phyloP scores from a whole-genome alignment of 2,888 invertebrate genomes.

The Hyposoter didymator region DNA sequence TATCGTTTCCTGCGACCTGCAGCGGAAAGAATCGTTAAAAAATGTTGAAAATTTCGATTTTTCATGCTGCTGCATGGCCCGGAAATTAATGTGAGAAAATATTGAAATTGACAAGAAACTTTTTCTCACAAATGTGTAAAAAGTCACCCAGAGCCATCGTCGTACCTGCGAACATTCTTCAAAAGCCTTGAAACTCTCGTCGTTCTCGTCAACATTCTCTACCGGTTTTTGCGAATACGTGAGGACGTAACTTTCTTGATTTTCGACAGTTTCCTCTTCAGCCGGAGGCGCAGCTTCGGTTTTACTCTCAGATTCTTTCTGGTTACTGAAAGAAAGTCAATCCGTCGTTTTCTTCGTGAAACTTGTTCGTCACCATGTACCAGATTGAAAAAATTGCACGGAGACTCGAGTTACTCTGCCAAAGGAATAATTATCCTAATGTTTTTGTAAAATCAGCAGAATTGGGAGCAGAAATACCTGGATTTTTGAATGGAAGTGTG shows the following conservation, averaged over 20 bases:
- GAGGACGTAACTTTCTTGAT: slow-evolving; percentile 89
- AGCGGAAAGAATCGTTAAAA: neutral
- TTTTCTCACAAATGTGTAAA: too few relatives aligned
- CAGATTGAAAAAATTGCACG: neutral
- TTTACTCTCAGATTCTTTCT: slow-evolving; percentile 64
- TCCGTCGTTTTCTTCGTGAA: neutral
- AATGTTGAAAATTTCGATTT: neutral
- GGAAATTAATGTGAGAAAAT: neutral
- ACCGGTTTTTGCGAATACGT: slow-evolving; percentile 87
- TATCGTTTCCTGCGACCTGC: slow-evolving; percentile 88
- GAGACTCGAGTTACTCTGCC: neutral
- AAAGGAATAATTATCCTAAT: neutral
- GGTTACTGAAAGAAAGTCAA: slow-evolving; percentile 50
- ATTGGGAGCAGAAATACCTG: slow-evolving; percentile 79
- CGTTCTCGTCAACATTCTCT: slow-evolving; percentile 60
- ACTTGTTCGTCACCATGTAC: neutral
- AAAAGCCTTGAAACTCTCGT: slow-evolving; percentile 73
- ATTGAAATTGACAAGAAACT: neutral
- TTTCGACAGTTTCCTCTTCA: slow-evolving; percentile 84
- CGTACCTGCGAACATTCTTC: slow-evolving; percentile 79
- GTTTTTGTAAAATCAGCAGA: neutral
- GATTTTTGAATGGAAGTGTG: slow-evolving; percentile 70
- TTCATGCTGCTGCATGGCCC: neutral
- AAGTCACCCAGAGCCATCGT: slow-evolving; percentile 42
- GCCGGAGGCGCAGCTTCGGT: slow-evolving; percentile 70